phyloP scores from a whole-genome alignment of 1,140 invertebrate species.

The fruit fly (Drosophila melanogaster) region DNA sequence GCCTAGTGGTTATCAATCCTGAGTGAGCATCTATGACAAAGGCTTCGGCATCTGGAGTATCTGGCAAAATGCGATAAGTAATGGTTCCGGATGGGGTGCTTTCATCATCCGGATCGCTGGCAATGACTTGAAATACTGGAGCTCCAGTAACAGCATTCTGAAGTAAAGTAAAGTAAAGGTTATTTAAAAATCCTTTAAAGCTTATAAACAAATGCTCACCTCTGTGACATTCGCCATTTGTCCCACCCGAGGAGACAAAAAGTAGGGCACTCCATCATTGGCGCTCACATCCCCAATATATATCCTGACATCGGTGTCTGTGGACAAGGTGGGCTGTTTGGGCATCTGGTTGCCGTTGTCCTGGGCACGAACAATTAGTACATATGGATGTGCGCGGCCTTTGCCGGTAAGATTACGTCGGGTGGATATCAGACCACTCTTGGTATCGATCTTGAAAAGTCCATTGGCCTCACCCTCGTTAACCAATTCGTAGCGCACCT shows the following conservation, averaged over 20 bases:
- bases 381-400: conserved; percentile 91
- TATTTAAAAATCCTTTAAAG: not conserved
- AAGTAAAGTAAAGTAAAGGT: not conserved
- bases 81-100: conserved; percentile 90
- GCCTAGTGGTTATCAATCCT: conserved; percentile 90
- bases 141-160: conserved; percentile 90
- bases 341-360: conserved; percentile 88
- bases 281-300: conserved; percentile 93
- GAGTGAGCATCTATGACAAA: conserved; percentile 89
- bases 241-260: conserved; percentile 89
- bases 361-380: conserved; percentile 88
- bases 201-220: conserved; percentile 77
- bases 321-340: conserved; percentile 85
- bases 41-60: conserved; percentile 87
- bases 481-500: conserved; percentile 89
- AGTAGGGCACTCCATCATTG: conserved; percentile 92
- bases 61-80: conserved; percentile 89
- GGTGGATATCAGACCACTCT: conserved; percentile 89
- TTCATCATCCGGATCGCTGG: conserved; percentile 91
- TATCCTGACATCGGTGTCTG: conserved; percentile 88
- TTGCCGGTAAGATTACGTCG: conserved; percentile 87
- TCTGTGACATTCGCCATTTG: conserved; percentile 90
- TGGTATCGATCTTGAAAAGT: conserved; percentile 88
- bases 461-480: conserved; percentile 90
- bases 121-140: conserved; percentile 91